Evolutionary conservation across 2,888 invertebrate species (phyloP).

Genomic region (Drosophila prolongata): DNA sequence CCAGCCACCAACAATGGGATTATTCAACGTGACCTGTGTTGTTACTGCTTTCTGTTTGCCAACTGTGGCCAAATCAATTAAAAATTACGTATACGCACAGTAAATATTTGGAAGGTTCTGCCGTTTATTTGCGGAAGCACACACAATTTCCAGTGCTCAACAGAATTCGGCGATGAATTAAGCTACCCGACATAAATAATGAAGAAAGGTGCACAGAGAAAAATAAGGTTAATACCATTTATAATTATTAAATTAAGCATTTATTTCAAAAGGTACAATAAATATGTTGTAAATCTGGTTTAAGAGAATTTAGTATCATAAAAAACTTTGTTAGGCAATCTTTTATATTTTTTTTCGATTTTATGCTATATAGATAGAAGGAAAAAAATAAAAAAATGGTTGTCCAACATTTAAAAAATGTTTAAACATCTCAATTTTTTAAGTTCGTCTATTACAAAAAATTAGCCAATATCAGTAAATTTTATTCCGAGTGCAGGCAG

Average conservation of each 20-base stretch:
- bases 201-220: not conserved
- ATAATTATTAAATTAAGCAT: not conserved
- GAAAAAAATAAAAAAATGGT: too few species aligned
- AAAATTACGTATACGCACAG: constrained; percentile 80
- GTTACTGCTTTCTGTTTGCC: constrained; percentile 58
- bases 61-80: constrained; percentile 74
- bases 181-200: constrained; percentile 34
- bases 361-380: too few species aligned
- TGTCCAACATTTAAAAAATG: too few species aligned
- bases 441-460: too few species aligned
- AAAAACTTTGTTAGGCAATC: too few species aligned
- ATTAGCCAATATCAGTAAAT: not conserved
- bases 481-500: constrained; percentile 6
- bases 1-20: constrained; percentile 28
- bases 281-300: too few species aligned
- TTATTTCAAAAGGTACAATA: too few species aligned
- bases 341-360: too few species aligned
- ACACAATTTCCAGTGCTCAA: constrained; percentile 58
- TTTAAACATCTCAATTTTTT: too few species aligned
- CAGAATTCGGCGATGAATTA: constrained; percentile 48
- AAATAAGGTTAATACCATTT: not conserved
- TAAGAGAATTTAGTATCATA: too few species aligned
- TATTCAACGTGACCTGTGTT: constrained; percentile 44
- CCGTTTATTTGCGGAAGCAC: constrained; percentile 47
- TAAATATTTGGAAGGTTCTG: constrained; percentile 65